Conservation (phyloP, 53 echinoderm and acorn worm genomes). For the Holothuria scabra region DNA sequence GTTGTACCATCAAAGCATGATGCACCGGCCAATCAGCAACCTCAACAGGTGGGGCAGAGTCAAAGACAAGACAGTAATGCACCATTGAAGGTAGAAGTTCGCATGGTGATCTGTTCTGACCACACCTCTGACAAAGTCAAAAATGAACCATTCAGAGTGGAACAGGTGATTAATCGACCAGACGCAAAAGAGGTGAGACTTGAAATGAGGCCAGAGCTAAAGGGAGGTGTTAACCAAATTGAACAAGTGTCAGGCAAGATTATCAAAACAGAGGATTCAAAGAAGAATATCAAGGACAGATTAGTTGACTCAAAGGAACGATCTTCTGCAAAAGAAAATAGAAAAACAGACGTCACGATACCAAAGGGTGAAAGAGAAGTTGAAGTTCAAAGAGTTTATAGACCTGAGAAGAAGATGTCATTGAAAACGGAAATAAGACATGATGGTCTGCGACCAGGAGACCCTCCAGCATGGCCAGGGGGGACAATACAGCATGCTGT, state of each 20-base stretch:
- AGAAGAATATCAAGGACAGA: too few species aligned
- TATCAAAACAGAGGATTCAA: too few species aligned
- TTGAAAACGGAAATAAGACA: conserved; percentile 27
- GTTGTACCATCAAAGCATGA: conserved; percentile 8
- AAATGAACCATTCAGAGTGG: conserved; percentile 3
- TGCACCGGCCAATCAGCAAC: conserved; percentile 30
- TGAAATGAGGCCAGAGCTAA: conserved; percentile 1
- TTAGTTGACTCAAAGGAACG: too few species aligned
- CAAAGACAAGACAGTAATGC: conserved; percentile 14
- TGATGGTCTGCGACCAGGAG: conserved; percentile 6
- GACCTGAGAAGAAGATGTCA: conserved; percentile 47
- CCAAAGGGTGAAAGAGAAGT: not conserved
- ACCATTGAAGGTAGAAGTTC: conserved; percentile 57
- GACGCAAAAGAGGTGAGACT: not conserved
- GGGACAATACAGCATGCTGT: not conserved
- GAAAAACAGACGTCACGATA: not conserved
- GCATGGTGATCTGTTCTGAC: conserved; percentile 46
- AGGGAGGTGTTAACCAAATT: not conserved
- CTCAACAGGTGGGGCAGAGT: conserved; percentile 44
- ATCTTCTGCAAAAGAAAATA: not conserved
- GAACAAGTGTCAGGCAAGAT: too few species aligned
- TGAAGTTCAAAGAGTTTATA: conserved; percentile 20
- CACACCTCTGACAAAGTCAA: conserved; percentile 22
- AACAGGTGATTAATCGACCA: not conserved
- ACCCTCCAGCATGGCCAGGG: not conserved